These are phyloP conservation scores for Seira musarum DNA, from an alignment of 2,888 invertebrate genomes.

Conservation along the genomic window DNA sequence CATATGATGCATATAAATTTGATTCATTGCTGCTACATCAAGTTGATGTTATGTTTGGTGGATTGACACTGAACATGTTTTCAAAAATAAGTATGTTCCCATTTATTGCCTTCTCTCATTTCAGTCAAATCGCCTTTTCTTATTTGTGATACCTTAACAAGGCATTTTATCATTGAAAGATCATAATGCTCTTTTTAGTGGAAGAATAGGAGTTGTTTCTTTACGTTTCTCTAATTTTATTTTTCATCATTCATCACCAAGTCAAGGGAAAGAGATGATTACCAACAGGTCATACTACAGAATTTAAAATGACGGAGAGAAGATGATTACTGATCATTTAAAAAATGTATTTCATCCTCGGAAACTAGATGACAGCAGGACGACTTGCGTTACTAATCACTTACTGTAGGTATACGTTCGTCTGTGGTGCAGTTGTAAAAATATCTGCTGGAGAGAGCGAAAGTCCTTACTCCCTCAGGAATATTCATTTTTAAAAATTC, in stretches of 20 bases:
- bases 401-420: background rate
- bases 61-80: conserved; percentile 34
- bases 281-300: conserved; percentile 5
- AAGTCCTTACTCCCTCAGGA: background rate
- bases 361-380: background rate
- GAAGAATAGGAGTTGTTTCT: too few species aligned
- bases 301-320: conserved; percentile 2
- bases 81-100: conserved; percentile 25
- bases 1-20: conserved; percentile 26
- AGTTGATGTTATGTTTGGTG: too few species aligned
- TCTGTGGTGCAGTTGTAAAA: conserved; percentile 24
- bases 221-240: too few species aligned
- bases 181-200: too few species aligned
- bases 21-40: too few species aligned
- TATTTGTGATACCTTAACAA: conserved; percentile 40
- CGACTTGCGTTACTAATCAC: background rate
- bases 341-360: conserved; percentile 11
- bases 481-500: conserved; percentile 14
- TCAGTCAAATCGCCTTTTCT: conserved; percentile 20
- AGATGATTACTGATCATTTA: conserved; percentile 18
- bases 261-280: too few species aligned
- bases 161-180: conserved; percentile 24
- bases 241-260: conserved; percentile 27
- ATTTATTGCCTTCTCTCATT: conserved; percentile 2
- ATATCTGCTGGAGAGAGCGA: conserved; percentile 23